Evolutionary conservation across 1,140 invertebrate species (phyloP), one percentile per base, ranked within the genome.

Genomic region (Bombus fervidus): DNA sequence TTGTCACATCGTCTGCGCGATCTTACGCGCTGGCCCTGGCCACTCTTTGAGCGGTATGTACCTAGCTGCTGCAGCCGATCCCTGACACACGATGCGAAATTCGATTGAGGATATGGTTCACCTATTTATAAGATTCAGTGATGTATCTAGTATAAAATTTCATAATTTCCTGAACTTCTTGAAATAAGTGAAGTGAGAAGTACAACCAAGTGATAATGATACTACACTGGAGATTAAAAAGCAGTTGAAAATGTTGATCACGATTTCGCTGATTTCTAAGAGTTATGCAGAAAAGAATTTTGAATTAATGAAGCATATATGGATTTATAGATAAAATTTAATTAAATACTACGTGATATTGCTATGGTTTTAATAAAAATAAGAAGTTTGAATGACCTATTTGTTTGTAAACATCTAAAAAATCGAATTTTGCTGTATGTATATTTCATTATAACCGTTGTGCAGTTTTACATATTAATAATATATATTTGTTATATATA

Each of bases 1-100:
- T 95, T 95, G 95, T 94, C 95, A 95, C 91, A 90, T 94, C 87
- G 87, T 86, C 82, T 74, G 85, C 81, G 85, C 85, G 89, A 92
- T 92, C 88, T 93, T 88, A 89, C 80, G 81, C 90, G 86, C 91
- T 89, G 89, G 90, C 90, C 86, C 90, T 92, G 88, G 83, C 83
- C 89, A 92, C 90, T 93, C 93, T 94, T 94, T 93, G 91, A 92
- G 90, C 83, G 89, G 91, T 92, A 91, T 93, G 87, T 93, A 92
- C 87, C 83, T 87, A 89, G 87, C 90, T 84, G 80, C 87, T 89
- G 80, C 86, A 82, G 62, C 76, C 59, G 71, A 88, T 90, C 93
- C 91, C 85, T 92, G 91, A 59, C 85, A 92, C 92, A 92, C 91
- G 93, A 92, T 89, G 92, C 91, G 86, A 66, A 81, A 84, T 79